These are phyloP conservation scores for Chirona hameri DNA, from an alignment of 2,888 invertebrate species.

Conservation along the genomic window DNA sequence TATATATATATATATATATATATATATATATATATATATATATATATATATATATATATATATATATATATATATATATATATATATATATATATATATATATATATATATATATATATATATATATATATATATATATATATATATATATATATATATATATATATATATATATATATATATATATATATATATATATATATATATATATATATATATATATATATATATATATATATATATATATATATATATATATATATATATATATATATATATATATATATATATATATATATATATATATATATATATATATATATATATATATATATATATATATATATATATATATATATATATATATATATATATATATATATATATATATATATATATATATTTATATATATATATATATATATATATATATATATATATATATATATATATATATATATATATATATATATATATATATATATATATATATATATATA, in stretches of 20 bases:
- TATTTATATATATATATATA: conserved; percentile 27
- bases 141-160: too few relatives aligned
- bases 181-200: conserved; percentile 29
- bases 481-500: conserved; percentile 33
- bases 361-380: conserved; percentile 9
- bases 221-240: conserved; percentile 1
- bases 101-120: too few relatives aligned
- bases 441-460: neutral
- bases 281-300: conserved; percentile 26
- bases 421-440: conserved; percentile 6
- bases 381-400: conserved; percentile 29
- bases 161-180: conserved; percentile 30
- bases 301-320: conserved; percentile 11
- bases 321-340: neutral
- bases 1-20: neutral
- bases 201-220: neutral
- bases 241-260: conserved; percentile 3
- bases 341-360: neutral
- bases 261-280: neutral
- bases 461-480: conserved; percentile 28
- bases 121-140: too few relatives aligned
- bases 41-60: conserved; percentile 33
- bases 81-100: too few relatives aligned
- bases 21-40: neutral
- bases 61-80: conserved; percentile 24